phyloP scores from a whole-genome alignment of 2,113 vertebrate species.

The Paratilapia polleni region DNA sequence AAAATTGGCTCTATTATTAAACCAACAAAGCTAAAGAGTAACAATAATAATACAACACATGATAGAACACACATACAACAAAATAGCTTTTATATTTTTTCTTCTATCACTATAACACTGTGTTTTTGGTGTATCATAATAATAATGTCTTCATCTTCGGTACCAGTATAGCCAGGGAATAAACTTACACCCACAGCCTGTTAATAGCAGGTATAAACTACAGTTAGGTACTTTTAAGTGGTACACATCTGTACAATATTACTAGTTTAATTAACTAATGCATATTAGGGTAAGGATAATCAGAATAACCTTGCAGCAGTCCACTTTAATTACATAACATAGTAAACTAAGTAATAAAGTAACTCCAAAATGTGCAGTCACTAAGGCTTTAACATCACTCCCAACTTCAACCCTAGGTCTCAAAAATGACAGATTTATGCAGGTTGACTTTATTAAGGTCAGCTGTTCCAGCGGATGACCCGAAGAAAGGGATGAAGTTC shows the following conservation, averaged over 20 bases:
- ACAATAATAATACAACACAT: no score
- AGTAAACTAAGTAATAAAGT: neutral
- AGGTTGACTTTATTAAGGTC: neutral
- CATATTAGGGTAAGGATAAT: no score
- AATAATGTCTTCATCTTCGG: no score
- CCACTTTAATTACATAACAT: neutral
- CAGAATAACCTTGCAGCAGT: no score
- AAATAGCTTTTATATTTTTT: neutral
- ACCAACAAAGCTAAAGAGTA: no score
- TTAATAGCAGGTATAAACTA: neutral
- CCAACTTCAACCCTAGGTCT: neutral
- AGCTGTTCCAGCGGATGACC: neutral
- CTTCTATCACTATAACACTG: no score
- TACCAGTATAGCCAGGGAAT: no score
- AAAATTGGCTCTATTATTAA: no score
- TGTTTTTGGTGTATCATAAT: neutral
- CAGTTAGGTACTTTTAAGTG: neutral
- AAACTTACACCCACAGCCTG: neutral
- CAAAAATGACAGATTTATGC: neutral
- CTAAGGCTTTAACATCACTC: neutral
- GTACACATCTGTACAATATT: neutral
- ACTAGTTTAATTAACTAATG: no score
- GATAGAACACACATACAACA: neutral
- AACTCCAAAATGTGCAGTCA: neutral
- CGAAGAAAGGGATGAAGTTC: neutral